phyloP scores from a whole-genome alignment of 2,113 vertebrate species.

The Aptenodytes forsteri region DNA sequence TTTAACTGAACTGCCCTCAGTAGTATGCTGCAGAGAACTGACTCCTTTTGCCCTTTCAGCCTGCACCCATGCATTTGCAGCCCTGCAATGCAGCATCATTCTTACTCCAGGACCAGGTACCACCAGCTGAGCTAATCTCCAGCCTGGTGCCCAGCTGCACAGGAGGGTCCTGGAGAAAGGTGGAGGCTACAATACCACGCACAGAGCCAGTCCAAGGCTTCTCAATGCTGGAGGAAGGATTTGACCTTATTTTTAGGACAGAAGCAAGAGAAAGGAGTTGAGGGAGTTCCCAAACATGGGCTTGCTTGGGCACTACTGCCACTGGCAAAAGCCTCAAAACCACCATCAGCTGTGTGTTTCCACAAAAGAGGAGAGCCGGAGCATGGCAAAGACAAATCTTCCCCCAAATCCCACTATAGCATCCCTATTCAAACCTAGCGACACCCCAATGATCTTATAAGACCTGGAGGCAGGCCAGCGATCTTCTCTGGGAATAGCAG shows the following conservation, averaged over 20 bases:
- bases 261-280: neutral
- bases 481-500: neutral
- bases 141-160: neutral
- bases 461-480: neutral
- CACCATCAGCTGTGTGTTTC: neutral
- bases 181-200: neutral
- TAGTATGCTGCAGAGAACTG: neutral
- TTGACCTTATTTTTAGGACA: neutral
- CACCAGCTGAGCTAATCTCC: neutral
- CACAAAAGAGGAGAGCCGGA: neutral
- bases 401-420: neutral
- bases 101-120: neutral
- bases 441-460: neutral
- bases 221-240: neutral
- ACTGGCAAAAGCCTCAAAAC: neutral
- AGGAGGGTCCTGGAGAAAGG: neutral
- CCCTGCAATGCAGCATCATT: neutral
- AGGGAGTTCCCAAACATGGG: neutral
- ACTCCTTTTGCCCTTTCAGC: neutral
- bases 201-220: neutral
- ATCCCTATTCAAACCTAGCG: neutral
- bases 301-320: neutral
- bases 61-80: neutral
- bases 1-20: neutral
- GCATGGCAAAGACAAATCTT: neutral